phyloP scores from a whole-genome alignment of 2,797 vertebrate genomes.

The Lithobates pipiens region DNA sequence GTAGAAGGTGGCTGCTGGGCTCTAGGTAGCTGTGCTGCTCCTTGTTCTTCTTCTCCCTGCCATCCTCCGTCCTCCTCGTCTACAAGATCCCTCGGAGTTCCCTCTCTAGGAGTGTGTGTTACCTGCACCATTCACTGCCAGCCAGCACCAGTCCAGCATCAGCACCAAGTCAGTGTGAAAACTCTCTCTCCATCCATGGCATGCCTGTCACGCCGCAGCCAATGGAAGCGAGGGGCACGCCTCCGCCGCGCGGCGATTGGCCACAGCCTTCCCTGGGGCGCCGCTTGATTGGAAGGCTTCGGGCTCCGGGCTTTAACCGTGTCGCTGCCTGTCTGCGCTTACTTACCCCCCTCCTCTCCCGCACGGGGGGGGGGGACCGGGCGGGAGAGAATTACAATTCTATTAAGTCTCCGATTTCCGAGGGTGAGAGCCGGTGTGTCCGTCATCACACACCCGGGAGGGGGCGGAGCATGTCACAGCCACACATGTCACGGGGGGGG shows the following conservation, averaged over 20 bases:
- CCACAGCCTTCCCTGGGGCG: constrained; percentile 34
- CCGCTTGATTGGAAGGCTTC: constrained; percentile 41
- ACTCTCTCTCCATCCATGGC: constrained; percentile 54
- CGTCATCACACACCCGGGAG: constrained; percentile 54
- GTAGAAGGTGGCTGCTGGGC: not conserved
- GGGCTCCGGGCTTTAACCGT: constrained; percentile 43
- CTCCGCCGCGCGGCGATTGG: constrained; percentile 40
- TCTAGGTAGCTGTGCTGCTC: too few relatives aligned
- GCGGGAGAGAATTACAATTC: constrained; percentile 55
- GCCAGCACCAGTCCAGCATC: constrained; percentile 55
- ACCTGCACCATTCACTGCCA: constrained; percentile 56
- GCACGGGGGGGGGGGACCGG: constrained; percentile 16
- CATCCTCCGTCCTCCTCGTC: not conserved
- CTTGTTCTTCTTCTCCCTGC: not conserved
- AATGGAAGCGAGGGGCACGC: constrained; percentile 44
- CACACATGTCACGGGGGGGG: too few relatives aligned
- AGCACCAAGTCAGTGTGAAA: constrained; percentile 56
- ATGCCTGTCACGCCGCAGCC: constrained; percentile 54
- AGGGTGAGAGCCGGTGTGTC: constrained; percentile 33
- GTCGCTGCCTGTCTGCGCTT: not conserved
- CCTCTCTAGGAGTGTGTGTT: constrained; percentile 28
- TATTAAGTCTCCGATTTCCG: constrained; percentile 60
- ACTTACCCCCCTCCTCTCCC: too few relatives aligned
- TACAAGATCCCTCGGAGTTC: not conserved
- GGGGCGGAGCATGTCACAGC: constrained; percentile 49